phyloP scores from a whole-genome alignment of 2,797 vertebrate species.

The Chaenodraco wilsoni region DNA sequence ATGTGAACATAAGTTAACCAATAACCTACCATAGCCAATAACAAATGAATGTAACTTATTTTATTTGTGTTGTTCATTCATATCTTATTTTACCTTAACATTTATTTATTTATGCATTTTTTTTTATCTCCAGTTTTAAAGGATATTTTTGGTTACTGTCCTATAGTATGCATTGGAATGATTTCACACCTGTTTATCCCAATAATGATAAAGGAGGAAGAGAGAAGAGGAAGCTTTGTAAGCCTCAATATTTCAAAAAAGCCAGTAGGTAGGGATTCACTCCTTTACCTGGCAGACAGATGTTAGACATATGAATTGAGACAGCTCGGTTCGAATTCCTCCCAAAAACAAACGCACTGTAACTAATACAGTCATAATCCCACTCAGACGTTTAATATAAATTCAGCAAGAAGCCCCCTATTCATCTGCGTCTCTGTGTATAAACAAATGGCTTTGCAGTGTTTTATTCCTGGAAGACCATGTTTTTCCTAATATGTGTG shows the following conservation, averaged over 20 bases:
- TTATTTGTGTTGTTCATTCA: too few relatives aligned
- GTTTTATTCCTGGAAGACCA: background rate
- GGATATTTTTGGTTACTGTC: too few relatives aligned
- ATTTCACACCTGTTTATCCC: too few relatives aligned
- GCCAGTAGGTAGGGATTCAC: background rate
- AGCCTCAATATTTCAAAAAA: constrained; percentile 14
- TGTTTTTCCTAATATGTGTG: background rate
- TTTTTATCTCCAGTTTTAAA: too few relatives aligned
- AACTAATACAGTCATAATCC: constrained; percentile 15
- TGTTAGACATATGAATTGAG: constrained; percentile 26
- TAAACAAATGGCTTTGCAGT: constrained; percentile 15
- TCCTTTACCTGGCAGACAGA: constrained; percentile 19
- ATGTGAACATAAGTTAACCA: too few relatives aligned
- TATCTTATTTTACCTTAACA: too few relatives aligned
- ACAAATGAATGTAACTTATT: too few relatives aligned
- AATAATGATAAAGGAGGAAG: too few relatives aligned
- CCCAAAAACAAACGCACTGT: constrained; percentile 30
- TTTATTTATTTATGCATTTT: too few relatives aligned
- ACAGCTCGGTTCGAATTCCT: constrained; percentile 20
- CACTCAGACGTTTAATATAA: constrained; percentile 16
- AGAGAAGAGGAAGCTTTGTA: constrained; percentile 13
- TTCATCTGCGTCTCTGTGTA: constrained; percentile 4
- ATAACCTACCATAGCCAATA: too few relatives aligned
- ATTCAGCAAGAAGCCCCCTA: constrained; percentile 21
- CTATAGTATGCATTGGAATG: too few relatives aligned